phyloP scores from a whole-genome alignment of 1,140 invertebrate genomes.

The Monomorium pharaonis region DNA sequence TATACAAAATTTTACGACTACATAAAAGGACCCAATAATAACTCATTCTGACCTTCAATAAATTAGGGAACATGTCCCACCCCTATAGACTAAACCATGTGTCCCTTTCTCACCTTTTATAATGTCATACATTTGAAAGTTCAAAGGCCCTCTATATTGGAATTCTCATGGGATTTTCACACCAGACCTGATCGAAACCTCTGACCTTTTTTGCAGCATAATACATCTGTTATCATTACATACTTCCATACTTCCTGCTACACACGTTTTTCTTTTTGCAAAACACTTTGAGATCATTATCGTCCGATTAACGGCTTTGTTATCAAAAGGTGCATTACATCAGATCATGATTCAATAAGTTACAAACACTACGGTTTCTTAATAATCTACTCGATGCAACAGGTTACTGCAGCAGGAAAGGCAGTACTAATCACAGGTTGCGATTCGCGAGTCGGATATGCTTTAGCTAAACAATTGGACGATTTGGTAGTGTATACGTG shows the following conservation, averaged over 20 bases:
- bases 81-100: slow-evolving; percentile 1
- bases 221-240: slow-evolving; percentile 1
- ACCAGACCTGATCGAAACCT: slow-evolving; percentile 13
- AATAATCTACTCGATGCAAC: slow-evolving; percentile 43
- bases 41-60: slow-evolving; percentile 2
- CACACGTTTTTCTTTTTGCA: slow-evolving; percentile 3
- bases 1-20: background rate
- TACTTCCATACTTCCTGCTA: slow-evolving; percentile 28
- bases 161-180: slow-evolving; percentile 47
- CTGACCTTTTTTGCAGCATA: slow-evolving; percentile 46
- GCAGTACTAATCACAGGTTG: slow-evolving; percentile 94
- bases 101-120: slow-evolving; percentile 26
- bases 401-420: slow-evolving; percentile 92
- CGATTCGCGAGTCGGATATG: slow-evolving; percentile 91
- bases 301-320: background rate
- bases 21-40: background rate
- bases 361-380: background rate
- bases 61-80: background rate
- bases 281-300: background rate
- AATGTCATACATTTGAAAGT: slow-evolving; percentile 37
- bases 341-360: slow-evolving; percentile 15
- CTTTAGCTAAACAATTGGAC: slow-evolving; percentile 90
- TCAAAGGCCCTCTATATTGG: slow-evolving; percentile 44
- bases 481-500: slow-evolving; percentile 86
- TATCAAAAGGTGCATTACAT: slow-evolving; percentile 12